Evolutionary conservation across 2,888 invertebrate species (phyloP).

Genomic region (Euproctis similis): DNA sequence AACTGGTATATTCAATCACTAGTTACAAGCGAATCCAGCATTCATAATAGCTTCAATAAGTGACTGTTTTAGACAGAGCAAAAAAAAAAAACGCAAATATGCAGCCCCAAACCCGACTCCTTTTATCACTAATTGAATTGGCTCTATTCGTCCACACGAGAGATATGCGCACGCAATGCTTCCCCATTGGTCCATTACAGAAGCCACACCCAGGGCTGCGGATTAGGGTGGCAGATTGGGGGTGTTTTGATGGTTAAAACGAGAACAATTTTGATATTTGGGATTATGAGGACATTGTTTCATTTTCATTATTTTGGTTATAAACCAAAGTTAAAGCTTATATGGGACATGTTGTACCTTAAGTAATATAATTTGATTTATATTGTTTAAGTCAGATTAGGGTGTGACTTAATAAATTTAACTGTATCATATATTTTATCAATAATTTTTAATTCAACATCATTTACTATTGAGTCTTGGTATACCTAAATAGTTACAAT

Average conservation of each 20-base stretch:
- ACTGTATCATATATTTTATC: too few species aligned
- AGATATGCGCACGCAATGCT: constrained; percentile 32
- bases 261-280: constrained; percentile 35
- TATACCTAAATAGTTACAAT: too few species aligned
- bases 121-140: constrained; percentile 59
- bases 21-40: constrained; percentile 1
- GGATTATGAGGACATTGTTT: too few species aligned
- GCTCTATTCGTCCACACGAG: constrained; percentile 41
- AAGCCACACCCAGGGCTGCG: constrained; percentile 35
- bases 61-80: constrained; percentile 32
- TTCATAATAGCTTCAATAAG: constrained; percentile 18
- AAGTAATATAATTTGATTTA: too few species aligned
- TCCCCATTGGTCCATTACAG: constrained; percentile 36
- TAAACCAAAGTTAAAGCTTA: too few species aligned
- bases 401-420: too few species aligned
- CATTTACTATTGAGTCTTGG: too few species aligned
- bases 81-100: constrained; percentile 50
- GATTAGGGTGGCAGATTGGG: constrained; percentile 51
- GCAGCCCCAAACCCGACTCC: constrained; percentile 63
- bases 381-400: too few species aligned
- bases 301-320: too few species aligned
- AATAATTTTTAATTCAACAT: too few species aligned
- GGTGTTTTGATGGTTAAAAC: constrained; percentile 20
- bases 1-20: too few species aligned
- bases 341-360: too few species aligned